Evolutionary conservation across 2,113 vertebrate species (phyloP).

Genomic region (Pomatorhinus ruficollis): DNA sequence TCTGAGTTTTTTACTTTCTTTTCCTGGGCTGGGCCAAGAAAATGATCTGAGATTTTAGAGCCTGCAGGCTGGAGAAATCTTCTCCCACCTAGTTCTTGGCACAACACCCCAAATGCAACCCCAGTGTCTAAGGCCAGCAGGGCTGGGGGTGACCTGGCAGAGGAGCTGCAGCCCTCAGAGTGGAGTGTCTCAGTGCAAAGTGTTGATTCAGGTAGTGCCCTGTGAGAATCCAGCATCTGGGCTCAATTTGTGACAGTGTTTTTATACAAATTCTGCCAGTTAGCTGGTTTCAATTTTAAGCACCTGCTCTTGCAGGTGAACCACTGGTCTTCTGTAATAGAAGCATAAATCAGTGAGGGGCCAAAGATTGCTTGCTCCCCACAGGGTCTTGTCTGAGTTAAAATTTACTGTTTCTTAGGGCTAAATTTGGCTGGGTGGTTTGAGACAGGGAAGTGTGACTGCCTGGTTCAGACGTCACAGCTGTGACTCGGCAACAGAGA

Average conservation of each 20-base stretch:
- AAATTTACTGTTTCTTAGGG: neutral
- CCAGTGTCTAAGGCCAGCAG: neutral
- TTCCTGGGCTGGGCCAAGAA: neutral
- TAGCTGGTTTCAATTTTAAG: neutral
- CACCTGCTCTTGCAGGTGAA: neutral
- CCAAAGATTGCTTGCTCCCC: neutral
- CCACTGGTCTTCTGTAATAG: neutral
- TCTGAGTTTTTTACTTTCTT: neutral
- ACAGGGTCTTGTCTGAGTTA: neutral
- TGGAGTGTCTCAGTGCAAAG: neutral
- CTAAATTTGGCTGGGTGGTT: neutral
- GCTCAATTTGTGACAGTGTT: neutral
- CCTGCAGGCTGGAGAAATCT: neutral
- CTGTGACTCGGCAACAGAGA: rapidly evolving
- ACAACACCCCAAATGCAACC: neutral
- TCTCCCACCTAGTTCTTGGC: neutral
- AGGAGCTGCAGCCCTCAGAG: neutral
- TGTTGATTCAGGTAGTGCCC: neutral
- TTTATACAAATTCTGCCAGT: neutral
- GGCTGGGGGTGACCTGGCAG: neutral
- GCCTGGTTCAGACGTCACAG: neutral
- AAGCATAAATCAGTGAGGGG: neutral
- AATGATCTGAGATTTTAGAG: neutral
- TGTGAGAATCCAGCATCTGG: neutral
- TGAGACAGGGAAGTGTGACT: neutral